Base-by-base conservation (phyloP, 2,797 vertebrate species). In the Melanotaenia parkinsoni region DNA sequence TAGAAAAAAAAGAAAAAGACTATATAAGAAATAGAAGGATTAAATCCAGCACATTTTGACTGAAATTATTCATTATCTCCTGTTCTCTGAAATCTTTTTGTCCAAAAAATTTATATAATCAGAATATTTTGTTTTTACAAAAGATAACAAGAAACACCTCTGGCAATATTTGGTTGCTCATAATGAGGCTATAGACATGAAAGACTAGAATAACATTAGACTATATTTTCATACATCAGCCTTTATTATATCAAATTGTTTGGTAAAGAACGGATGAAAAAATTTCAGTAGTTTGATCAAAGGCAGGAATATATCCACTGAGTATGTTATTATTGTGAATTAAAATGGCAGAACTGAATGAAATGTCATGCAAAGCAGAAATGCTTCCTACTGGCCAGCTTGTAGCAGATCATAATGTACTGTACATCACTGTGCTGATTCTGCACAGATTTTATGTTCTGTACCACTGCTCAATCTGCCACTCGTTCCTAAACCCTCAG, bases 341-440 rank as follows among this genome's bases (percentile, higher is more conserved):
- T 35, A 64, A 68, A 12, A 22, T 14, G 45, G 58, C 28, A 67
- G 33, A 26, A 6, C 8, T 69, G 24, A 74, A 58, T 53, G 7
- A 63, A 26, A 38, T 45, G 35, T 6, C 14, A 33, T 33, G 24
- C 33, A 63, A 63, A 79, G 57, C 33, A 6, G 66, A 76, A 32
- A 35, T 14, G 33, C 9, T 38, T 51, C 33, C 18, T 66, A 64
- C 63, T 33, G 45, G 18, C 6, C 50, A 61, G 65, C 51, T 70
- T 64, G 62, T 57, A 74, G 67, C 57, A 79, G 43, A 83, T 77
- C 50, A 63, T 37, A 64, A 70, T 47, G 26, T 26, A 22, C 62
- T 63, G 63, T 66, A 76, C 7, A 32, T 61, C 16, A 81, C n/a
- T n/a, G 43, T 4, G 2, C 47, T 67, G 37, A 33, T 53, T 70